These are phyloP conservation scores for Trachelus tabidus DNA, from an alignment of 2,888 invertebrate genomes.

Conservation along the genomic window DNA sequence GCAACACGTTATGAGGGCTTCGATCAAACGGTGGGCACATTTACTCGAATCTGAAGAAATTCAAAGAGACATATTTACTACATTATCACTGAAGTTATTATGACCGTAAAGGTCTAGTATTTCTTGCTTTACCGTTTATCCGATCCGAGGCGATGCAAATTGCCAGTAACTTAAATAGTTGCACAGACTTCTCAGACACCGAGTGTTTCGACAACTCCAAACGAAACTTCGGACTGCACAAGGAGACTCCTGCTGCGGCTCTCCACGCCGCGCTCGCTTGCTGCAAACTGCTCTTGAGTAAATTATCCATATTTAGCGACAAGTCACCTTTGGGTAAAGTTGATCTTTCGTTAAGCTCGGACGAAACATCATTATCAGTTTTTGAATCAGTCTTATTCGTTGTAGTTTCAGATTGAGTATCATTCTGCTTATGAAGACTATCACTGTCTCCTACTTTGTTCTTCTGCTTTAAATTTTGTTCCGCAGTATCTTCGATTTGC, in stretches of 20 bases:
- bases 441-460: neutral
- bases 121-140: conserved; percentile 44
- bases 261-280: conserved; percentile 59
- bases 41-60: conserved; percentile 53
- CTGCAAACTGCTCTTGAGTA: conserved; percentile 36
- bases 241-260: conserved; percentile 64
- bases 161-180: conserved; percentile 51
- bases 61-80: neutral
- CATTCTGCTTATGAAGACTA: neutral
- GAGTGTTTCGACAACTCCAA: conserved; percentile 63
- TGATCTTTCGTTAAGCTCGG: conserved; percentile 5
- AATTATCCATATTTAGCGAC: neutral
- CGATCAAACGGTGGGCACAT: conserved; percentile 57
- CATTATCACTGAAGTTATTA: neutral
- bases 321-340: conserved; percentile 6
- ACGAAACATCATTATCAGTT: conserved; percentile 8
- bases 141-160: conserved; percentile 50
- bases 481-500: conserved; percentile 18
- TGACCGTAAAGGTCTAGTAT: neutral
- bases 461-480: neutral
- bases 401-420: conserved; percentile 1
- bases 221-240: conserved; percentile 71
- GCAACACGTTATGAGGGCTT: conserved; percentile 61
- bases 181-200: conserved; percentile 46
- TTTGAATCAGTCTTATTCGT: conserved; percentile 16